Evolutionary conservation across 2,113 vertebrate genomes (phyloP).

Genomic region (Orientallactaga bullata): DNA sequence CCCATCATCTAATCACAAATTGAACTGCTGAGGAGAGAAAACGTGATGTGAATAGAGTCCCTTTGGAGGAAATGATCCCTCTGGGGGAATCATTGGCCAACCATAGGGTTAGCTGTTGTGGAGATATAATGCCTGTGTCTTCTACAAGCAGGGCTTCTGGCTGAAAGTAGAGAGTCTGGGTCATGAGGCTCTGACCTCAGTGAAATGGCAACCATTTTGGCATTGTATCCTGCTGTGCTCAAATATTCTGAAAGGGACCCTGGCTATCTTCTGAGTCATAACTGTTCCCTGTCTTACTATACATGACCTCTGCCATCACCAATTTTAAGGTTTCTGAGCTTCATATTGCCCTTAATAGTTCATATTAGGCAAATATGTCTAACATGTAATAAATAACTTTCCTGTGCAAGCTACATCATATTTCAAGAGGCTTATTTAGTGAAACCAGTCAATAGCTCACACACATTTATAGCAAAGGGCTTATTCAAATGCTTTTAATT

Average conservation of each 20-base stretch:
- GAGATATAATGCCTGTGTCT: neutral
- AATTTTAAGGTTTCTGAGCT: constrained; percentile 42
- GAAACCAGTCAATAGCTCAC: neutral
- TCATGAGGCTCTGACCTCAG: neutral
- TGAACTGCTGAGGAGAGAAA: constrained; percentile 34
- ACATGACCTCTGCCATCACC: neutral
- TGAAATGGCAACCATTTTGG: constrained; percentile 40
- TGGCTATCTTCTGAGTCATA: constrained; percentile 4
- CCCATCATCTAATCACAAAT: constrained; percentile 6
- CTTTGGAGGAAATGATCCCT: neutral
- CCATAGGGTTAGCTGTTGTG: neutral
- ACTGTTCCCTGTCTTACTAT: constrained; percentile 17
- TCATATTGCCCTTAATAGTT: constrained; percentile 24
- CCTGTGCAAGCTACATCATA: constrained; percentile 19
- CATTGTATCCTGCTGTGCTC: neutral
- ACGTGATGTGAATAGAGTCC: neutral
- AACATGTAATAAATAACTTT: neutral
- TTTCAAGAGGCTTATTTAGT: neutral
- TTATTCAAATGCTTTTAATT: neutral
- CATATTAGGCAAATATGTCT: neutral
- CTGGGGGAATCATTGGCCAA: neutral
- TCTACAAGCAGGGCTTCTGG: constrained; percentile 2
- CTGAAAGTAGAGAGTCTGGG: neutral
- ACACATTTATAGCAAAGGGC: neutral
- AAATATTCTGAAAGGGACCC: constrained; percentile 40